A percentile compares a stretch with the other conserved stretches of the same genome.
Conservation (phyloP, 2,797 vertebrate species). For the Myioborus miniatus region DNA sequence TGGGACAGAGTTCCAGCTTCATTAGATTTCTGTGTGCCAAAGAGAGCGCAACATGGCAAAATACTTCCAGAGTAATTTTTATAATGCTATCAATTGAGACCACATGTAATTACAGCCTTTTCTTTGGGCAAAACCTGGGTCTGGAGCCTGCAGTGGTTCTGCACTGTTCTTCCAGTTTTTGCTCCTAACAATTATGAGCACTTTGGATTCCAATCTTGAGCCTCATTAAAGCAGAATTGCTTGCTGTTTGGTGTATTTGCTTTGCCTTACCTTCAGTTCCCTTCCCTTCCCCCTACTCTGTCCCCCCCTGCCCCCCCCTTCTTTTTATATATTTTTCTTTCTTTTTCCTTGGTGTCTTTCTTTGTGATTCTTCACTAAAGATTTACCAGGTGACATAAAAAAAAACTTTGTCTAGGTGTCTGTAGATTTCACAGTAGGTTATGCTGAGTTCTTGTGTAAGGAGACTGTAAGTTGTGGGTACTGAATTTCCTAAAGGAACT, state of each 20-base stretch:
- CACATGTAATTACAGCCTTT: neutral
- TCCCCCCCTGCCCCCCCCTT: rapidly evolving
- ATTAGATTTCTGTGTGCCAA: neutral
- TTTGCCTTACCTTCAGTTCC: neutral
- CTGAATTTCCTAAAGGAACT: neutral
- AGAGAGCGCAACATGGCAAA: neutral
- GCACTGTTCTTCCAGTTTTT: neutral
- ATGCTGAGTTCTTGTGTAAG: neutral
- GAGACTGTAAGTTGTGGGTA: neutral
- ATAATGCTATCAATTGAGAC: neutral
- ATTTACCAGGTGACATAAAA: constrained; percentile 7
- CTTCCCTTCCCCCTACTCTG: no score
- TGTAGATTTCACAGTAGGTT: neutral
- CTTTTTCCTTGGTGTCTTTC: neutral
- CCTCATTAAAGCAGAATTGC: neutral
- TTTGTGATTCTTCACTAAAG: neutral
- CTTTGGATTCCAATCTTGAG: constrained; percentile 40
- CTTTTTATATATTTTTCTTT: no score
- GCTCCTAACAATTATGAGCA: neutral
- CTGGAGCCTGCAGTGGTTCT: neutral
- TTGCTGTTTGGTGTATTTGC: neutral
- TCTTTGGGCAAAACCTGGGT: neutral
- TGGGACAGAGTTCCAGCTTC: neutral
- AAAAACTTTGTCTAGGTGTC: neutral
- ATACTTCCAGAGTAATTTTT: neutral